Evolutionary conservation across 1,140 invertebrate species (phyloP), one percentile per base, ranked within the genome.

Genomic region (Eriosoma lanigerum): DNA sequence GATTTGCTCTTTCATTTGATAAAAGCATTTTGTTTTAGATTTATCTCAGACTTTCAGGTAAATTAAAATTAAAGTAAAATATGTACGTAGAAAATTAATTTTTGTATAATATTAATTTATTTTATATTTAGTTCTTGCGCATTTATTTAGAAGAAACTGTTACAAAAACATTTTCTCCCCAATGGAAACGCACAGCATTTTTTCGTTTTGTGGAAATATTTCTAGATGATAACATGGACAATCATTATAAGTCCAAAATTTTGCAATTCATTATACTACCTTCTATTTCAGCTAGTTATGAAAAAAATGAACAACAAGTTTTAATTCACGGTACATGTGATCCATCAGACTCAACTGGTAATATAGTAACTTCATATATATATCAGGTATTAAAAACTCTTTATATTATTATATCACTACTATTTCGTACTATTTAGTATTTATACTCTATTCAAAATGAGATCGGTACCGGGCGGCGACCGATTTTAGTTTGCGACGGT

Each of bases 141-240:
- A 94, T 96, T 82, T 99, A 97, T 86, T 86, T 99, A 2, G 96
- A 98, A 84, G 93, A 95, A 81, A 96, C 93, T 4, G 95, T 99
- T 0, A 94, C 96, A 0, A 92, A 97, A 87, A 94, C 92, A 72
- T 98, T 95, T 85, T 92, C 93, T 0, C 92, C 97, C 0, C 93
- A 96, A 78, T 98, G 97, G 96, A 98, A 98, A 85, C 89, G 97
- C 62, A 91, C 90, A 64, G 95, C 96, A 0, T 99, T 99, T 87
- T 97, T 97, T 87, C 91, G 93, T 82, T 98, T 99, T 86, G 96
- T 98, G 5, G 92, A 97, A 81, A 88, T 95, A 82, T 98, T 98
- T 85, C 90, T 92, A 54, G 90, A 91, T 54, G 89, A 90, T 52
- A 88, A 88, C 10, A 90, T 94, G 87, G 91, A 93, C 1, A 91